Conservation (phyloP, 2,888 invertebrate genomes). For the Chromoteleia sp. region DNA sequence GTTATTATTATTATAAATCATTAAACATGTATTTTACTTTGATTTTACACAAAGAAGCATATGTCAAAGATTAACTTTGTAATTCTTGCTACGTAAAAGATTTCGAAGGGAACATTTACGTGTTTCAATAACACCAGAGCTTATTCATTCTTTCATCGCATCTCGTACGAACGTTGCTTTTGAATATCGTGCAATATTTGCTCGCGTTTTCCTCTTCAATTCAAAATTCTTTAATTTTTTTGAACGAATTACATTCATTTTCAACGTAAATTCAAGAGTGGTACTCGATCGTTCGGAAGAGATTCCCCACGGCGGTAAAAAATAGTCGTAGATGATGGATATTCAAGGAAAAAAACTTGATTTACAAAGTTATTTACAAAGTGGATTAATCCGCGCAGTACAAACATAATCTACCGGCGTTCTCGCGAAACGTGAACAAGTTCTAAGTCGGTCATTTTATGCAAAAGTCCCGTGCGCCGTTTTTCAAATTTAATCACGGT, state of each 20-base stretch:
- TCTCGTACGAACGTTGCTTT: too few relatives aligned
- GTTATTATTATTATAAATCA: background rate
- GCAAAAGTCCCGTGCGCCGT: too few relatives aligned
- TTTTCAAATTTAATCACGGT: too few relatives aligned
- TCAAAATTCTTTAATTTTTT: background rate
- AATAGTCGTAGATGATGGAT: background rate
- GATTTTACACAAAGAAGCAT: background rate
- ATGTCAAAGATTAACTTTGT: slow-evolving; percentile 15
- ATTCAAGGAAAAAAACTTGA: background rate
- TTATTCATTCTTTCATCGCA: background rate
- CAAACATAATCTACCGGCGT: slow-evolving; percentile 2
- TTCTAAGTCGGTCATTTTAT: too few relatives aligned
- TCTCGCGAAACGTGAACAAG: slow-evolving; percentile 5
- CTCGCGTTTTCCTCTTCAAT: background rate
- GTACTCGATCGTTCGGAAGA: background rate
- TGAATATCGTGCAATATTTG: background rate
- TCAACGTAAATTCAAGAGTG: background rate
- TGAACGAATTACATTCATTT: too few relatives aligned
- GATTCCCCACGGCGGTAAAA: background rate
- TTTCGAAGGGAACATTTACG: background rate
- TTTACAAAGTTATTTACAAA: slow-evolving; percentile 6
- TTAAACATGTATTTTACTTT: background rate
- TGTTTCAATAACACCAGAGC: background rate
- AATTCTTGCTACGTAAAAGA: slow-evolving; percentile 27
- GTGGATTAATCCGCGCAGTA: background rate